Evolutionary conservation across 2,888 invertebrate genomes (phyloP), one percentile per base, ranked within the genome.

Genomic region (Drosophila fulvimacula): DNA sequence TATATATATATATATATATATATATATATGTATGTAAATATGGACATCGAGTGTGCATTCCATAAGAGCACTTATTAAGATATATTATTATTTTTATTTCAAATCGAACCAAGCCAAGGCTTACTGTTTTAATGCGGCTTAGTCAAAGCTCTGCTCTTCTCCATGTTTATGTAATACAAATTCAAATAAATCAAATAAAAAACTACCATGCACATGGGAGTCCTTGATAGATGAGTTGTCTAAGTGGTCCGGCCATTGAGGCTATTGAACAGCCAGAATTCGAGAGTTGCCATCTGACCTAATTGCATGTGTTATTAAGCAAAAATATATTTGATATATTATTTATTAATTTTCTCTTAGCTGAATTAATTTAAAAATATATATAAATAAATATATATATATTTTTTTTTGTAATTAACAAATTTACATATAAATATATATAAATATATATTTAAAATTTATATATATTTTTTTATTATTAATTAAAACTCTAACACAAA

Each of bases 31-130:
- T 21, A 10, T 51, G 51, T 51, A 34, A 32, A 39, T 39, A 30
- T 39, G 52, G 27, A 17, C 38, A 39, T 27, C 51, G 51, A 51
- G 51, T 42, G 34, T 36, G 52, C 34, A 53, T 59, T 53, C 59
- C 30, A 48, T 11, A 21, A 21, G 49, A 39, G 32, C 44, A 51
- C 30, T 56, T 36, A 39, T 53, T 55, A 67, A 57, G 67, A 32
- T 19, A 30, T 46, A 62, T 17, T 30, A 38, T 38, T 32, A 21
- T 4, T 44, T 19, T 39, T 39, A 53, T 27, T 39, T 19, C 30
- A 34, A 19, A 19, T 34, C 5, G 1, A 17, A 21, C 51, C 34
- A 5, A 10, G 51, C 10, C 34, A 21, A 34, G 51, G 34, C 48
- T 30, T 13, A 7, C 17, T 13, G 30, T 19, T 48, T 30, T 48